Evolutionary conservation across 2,888 invertebrate genomes (phyloP).

Genomic region (Pachycephus smyrnensis): DNA sequence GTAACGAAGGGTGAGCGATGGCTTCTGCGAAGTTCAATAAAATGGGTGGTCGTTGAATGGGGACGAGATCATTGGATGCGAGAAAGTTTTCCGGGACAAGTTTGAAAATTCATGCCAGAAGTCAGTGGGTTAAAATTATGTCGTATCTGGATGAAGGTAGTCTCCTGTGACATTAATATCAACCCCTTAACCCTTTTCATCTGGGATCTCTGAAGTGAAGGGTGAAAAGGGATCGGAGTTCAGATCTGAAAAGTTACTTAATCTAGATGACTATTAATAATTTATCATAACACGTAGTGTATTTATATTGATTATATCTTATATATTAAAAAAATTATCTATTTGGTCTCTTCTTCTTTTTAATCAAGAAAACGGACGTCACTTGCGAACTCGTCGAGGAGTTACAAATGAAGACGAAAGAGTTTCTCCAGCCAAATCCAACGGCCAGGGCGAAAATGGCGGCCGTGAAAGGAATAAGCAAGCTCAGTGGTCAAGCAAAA

Average conservation of each 20-base stretch:
- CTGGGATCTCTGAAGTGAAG: too few relatives aligned
- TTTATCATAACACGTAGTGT: background rate
- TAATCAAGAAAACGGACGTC: constrained; percentile 93
- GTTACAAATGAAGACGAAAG: constrained; percentile 95
- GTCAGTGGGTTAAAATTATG: too few relatives aligned
- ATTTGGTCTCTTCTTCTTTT: constrained; percentile 22
- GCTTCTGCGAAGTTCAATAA: too few relatives aligned
- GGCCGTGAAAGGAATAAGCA: constrained; percentile 94
- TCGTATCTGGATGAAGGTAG: too few relatives aligned
- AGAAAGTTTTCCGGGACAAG: too few relatives aligned
- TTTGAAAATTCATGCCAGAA: too few relatives aligned
- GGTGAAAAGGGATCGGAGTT: too few relatives aligned
- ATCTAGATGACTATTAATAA: background rate
- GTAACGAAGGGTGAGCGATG: too few relatives aligned
- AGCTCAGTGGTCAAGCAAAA: constrained; percentile 96
- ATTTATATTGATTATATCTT: background rate
- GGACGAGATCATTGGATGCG: too few relatives aligned
- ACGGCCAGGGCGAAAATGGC: constrained; percentile 95
- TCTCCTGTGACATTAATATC: too few relatives aligned
- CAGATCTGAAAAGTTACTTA: constrained; percentile 16
- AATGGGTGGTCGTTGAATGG: too few relatives aligned
- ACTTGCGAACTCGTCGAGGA: constrained; percentile 98
- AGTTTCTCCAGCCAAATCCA: constrained; percentile 99
- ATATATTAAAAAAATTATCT: background rate
- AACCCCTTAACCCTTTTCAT: too few relatives aligned